These are phyloP conservation scores for Cyanocitta stelleri DNA, from an alignment of 2,113 vertebrate species.

Conservation along the genomic window DNA sequence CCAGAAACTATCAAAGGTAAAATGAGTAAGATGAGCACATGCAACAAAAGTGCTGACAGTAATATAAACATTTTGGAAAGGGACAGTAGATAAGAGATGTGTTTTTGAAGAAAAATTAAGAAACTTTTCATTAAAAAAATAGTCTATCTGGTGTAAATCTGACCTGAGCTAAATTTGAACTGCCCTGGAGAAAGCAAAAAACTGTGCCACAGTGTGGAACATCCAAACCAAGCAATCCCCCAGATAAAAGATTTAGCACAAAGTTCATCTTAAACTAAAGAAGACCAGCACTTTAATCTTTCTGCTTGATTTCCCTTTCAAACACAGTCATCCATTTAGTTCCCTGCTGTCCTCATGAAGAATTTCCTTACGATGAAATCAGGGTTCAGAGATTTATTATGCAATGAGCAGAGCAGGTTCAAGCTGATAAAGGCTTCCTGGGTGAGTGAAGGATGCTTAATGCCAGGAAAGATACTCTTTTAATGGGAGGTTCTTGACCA, in stretches of 20 bases:
- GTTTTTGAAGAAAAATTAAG: background rate
- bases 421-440: slow-evolving; percentile 68
- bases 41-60: background rate
- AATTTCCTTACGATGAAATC: slow-evolving; percentile 60
- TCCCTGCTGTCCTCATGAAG: slow-evolving; percentile 59
- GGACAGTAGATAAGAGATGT: background rate
- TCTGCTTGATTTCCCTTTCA: slow-evolving; percentile 51
- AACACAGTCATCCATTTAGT: slow-evolving; percentile 54
- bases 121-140: background rate
- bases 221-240: background rate
- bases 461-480: slow-evolving; percentile 61
- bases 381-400: slow-evolving; percentile 41
- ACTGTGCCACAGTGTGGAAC: background rate
- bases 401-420: slow-evolving; percentile 52
- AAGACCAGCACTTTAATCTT: slow-evolving; percentile 47
- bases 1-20: background rate
- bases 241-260: slow-evolving; percentile 11
- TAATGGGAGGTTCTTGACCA: slow-evolving; percentile 62
- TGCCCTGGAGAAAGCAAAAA: background rate
- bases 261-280: slow-evolving; percentile 39
- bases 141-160: background rate
- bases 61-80: background rate
- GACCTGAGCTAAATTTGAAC: background rate
- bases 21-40: background rate
- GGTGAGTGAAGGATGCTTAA: slow-evolving; percentile 64